Conservation (phyloP, 2,797 vertebrate species). For the Percopsis omiscomaycus region DNA sequence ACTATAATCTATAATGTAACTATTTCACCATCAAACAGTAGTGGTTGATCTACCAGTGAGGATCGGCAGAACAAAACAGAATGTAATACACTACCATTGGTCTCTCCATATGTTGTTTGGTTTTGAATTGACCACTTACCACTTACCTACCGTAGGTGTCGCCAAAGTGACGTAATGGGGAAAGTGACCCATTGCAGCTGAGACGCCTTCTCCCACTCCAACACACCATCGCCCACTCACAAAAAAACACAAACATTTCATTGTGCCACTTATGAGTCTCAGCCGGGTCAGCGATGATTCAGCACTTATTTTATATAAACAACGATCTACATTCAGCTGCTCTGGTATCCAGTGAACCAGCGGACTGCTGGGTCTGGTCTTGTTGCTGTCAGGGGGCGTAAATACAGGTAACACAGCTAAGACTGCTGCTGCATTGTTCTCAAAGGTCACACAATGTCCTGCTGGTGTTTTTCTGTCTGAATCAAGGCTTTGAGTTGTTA, state of each 20-base stretch:
- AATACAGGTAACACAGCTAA: constrained; percentile 11
- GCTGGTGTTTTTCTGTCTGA: not conserved
- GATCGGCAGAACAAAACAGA: no score
- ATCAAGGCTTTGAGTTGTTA: no score
- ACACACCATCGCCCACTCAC: constrained; percentile 29
- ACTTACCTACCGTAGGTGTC: constrained; percentile 6
- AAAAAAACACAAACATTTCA: constrained; percentile 32
- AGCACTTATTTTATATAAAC: constrained; percentile 24
- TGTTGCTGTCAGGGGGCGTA: constrained; percentile 13
- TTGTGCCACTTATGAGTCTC: constrained; percentile 53
- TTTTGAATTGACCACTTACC: not conserved
- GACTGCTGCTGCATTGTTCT: constrained; percentile 15
- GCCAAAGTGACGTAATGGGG: no score
- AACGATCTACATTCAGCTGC: constrained; percentile 35
- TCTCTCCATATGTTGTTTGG: no score
- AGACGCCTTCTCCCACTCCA: constrained; percentile 16
- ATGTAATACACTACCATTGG: no score
- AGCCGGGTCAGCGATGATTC: constrained; percentile 39
- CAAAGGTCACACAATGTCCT: constrained; percentile 21
- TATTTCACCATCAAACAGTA: no score
- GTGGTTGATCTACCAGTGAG: no score
- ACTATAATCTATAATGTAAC: no score
- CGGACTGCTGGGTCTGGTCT: constrained; percentile 9
- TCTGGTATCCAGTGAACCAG: constrained; percentile 35
- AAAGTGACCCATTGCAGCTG: not conserved